phyloP scores from a whole-genome alignment of 2,113 vertebrate species.

The Pavo muticus region DNA sequence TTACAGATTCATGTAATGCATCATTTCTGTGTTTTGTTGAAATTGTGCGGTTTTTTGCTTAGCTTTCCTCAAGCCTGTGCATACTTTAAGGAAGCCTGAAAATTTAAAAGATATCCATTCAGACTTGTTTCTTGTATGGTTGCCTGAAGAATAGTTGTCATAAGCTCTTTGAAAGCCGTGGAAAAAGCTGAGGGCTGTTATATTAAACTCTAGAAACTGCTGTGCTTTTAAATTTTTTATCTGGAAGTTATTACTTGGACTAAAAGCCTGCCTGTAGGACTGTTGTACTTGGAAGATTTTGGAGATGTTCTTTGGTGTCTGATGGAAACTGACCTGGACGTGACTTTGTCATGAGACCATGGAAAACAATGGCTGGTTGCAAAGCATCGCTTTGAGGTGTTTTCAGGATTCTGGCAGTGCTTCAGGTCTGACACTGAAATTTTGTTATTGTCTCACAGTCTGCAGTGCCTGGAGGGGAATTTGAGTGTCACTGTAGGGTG shows the following conservation, averaged over 20 bases:
- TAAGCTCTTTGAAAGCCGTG: not conserved
- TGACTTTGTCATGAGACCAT: not conserved
- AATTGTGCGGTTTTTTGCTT: not conserved
- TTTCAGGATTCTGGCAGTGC: not conserved
- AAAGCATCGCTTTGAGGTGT: not conserved
- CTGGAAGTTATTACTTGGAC: not conserved
- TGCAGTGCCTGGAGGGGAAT: not conserved
- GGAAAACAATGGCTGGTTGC: not conserved
- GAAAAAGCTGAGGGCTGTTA: not conserved
- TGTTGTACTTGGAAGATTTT: not conserved
- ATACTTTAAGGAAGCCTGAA: not conserved
- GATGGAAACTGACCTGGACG: not conserved
- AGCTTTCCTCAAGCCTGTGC: not conserved
- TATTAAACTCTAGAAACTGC: not conserved
- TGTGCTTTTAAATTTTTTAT: not conserved
- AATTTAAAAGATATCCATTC: not conserved
- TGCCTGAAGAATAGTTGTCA: not conserved
- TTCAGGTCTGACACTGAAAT: not conserved
- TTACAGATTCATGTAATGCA: fast-evolving
- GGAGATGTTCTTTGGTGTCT: not conserved
- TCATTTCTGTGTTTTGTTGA: not conserved
- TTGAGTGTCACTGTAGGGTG: not conserved
- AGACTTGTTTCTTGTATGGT: not conserved
- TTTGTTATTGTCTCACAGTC: not conserved
- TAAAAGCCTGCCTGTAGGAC: not conserved